phyloP scores from a whole-genome alignment of 2,113 vertebrate species.

The Pelecanus crispus region DNA sequence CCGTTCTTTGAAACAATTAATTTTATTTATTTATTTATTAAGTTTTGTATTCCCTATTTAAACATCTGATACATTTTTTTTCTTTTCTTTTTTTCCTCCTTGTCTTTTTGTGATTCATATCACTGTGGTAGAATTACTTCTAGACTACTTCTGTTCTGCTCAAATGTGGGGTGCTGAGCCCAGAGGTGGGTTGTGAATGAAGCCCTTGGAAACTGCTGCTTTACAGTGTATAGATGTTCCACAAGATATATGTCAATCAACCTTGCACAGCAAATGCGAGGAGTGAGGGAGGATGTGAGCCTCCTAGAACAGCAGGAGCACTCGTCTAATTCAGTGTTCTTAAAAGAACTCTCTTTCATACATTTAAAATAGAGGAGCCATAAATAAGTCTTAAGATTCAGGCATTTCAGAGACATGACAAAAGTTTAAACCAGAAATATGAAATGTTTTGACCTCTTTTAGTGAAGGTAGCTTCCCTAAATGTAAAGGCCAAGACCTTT shows the following conservation, averaged over 20 bases:
- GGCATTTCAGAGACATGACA: not conserved
- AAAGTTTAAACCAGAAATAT: not conserved
- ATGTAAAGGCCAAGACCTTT: not conserved
- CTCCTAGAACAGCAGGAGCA: not conserved
- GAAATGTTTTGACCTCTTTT: not conserved
- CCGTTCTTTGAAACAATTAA: not conserved
- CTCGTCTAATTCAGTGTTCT: not conserved
- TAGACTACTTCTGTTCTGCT: not conserved
- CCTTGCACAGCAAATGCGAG: not conserved
- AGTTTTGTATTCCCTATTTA: not conserved
- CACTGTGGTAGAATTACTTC: not conserved
- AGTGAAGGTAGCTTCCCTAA: not conserved
- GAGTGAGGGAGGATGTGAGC: not conserved
- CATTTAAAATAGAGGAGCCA: not conserved
- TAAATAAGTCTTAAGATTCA: not conserved
- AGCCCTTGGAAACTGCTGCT: not conserved
- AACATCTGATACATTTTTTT: not conserved
- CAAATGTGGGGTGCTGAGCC: not conserved
- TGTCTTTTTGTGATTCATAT: not conserved
- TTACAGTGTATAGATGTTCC: not conserved
- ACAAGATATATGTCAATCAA: not conserved
- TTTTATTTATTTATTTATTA: not conserved
- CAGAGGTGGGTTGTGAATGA: not conserved
- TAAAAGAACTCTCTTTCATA: not conserved
- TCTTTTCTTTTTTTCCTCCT: rapidly evolving